Base-by-base conservation (phyloP, 2,113 vertebrate species). In the Centrocercus urophasianus region DNA sequence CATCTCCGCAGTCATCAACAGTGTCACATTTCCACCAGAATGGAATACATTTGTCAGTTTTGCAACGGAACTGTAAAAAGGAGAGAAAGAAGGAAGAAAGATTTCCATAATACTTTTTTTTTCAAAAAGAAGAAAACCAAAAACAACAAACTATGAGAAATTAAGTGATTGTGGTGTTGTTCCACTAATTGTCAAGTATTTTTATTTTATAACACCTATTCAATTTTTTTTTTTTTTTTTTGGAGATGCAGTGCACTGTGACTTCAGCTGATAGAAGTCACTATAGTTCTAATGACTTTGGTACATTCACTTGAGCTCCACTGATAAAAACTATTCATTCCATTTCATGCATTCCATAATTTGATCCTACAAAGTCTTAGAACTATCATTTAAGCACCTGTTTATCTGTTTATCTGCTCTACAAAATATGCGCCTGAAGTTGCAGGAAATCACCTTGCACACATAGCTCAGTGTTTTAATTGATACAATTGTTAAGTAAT, bases 11-110 rank as follows among this genome's bases (percentile, higher is more conserved):
- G 96, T 99, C 99, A 38, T 99, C 99, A 13, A 99, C 99, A 0
- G 99, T 99, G 96, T 99, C 99, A 94, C 99, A 99, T 96, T 99
- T 99, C 99, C 99, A 99, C 99, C 99, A 99, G 93, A 99, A 99
- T 0, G 99, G 99, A 94, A 99, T 99, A 67, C 99, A 99, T 97
- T 99, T 99, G 90, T 99, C 99, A 14, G 99, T 99, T 85, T 98
- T 99, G 85, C 99, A 99, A 65, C 99, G 99, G 94, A 99, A 99
- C 99, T 99, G 90, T 21, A 72, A 67, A 56, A 56, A 70, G 47
- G 34, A 72, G 70, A 52, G 50, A 30, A 63, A 45, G 59, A 20
- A 24, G 20, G 40, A 36, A 38, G 3, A 65, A 60, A 59, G 22
- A 2, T 10, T 80, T 74, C 24, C 4, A 19, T 7, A 4, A 56